phyloP scores from a whole-genome alignment of 2,888 invertebrate genomes.

The Tortricodes alternella region DNA sequence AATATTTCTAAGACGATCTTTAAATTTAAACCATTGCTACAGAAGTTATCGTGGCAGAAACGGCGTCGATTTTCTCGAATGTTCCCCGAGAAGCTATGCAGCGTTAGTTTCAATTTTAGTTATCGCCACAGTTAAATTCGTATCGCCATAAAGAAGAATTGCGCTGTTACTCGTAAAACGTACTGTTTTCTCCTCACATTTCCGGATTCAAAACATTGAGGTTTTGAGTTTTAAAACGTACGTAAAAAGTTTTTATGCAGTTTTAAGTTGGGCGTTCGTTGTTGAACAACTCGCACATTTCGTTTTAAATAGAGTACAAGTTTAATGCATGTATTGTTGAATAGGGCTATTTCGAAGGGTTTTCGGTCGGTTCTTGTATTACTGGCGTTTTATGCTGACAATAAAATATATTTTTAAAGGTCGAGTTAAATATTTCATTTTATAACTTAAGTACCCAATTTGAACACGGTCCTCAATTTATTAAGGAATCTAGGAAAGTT shows the following conservation, averaged over 20 bases:
- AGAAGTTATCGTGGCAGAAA: no score
- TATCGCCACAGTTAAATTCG: neutral
- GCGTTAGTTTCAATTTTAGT: neutral
- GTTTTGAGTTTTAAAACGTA: constrained; percentile 5
- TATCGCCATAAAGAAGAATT: neutral
- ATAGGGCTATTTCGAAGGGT: neutral
- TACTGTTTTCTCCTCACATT: constrained; percentile 4
- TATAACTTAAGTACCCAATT: neutral
- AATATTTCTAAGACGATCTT: no score
- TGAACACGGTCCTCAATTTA: no score
- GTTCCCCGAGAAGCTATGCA: no score
- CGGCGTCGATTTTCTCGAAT: no score
- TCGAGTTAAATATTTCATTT: neutral
- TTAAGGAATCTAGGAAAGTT: no score
- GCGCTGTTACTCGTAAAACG: neutral
- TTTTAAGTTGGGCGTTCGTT: constrained; percentile 1
- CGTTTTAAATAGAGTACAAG: constrained; percentile 2
- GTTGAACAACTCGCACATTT: constrained; percentile 6
- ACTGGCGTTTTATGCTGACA: neutral
- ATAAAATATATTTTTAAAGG: neutral
- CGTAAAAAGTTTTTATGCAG: constrained; percentile 19
- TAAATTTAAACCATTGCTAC: no score
- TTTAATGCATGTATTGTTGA: constrained; percentile 13
- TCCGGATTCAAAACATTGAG: neutral
- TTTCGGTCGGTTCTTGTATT: neutral